Percentiles rank a stretch among this genome's conserved stretches.
phyloP scores from a whole-genome alignment of 2,113 vertebrate genomes.

The Verasper variegatus region DNA sequence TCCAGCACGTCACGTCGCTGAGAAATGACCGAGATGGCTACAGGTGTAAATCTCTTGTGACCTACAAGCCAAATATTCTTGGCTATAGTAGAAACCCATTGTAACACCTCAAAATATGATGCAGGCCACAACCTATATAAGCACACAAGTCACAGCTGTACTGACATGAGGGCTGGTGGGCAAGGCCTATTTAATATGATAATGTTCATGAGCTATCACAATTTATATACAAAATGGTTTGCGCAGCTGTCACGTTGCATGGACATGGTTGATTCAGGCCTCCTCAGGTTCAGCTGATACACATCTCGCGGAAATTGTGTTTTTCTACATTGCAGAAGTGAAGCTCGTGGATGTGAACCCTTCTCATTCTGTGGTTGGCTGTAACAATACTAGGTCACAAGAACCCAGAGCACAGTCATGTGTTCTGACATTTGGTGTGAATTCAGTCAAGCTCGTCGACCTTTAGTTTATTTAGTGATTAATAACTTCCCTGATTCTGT shows the following conservation, averaged over 20 bases:
- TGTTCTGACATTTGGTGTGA: too few species aligned
- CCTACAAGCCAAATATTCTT: slow-evolving; percentile 10
- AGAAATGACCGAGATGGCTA: slow-evolving; percentile 9
- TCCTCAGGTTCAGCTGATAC: too few species aligned
- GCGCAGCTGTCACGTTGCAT: too few species aligned
- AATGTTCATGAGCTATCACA: background rate
- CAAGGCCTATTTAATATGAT: slow-evolving; percentile 4
- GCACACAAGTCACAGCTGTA: background rate
- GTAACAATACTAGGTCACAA: background rate
- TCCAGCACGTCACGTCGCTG: slow-evolving; percentile 18
- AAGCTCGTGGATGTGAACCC: background rate
- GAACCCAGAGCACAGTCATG: too few species aligned
- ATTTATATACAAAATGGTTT: background rate
- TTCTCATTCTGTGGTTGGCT: background rate
- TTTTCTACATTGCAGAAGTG: slow-evolving; percentile 1
- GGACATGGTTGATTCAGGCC: too few species aligned
- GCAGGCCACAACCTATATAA: too few species aligned
- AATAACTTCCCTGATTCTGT: background rate
- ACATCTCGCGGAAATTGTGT: background rate
- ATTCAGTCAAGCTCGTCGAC: too few species aligned
- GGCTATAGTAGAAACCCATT: background rate
- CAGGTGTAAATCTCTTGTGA: slow-evolving; percentile 5
- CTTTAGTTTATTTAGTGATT: too few species aligned
- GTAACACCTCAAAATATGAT: background rate
- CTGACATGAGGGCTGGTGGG: background rate